A percentile compares a stretch with the other conserved stretches of the same genome.
These are phyloP conservation scores for Euzetes globulus DNA, from an alignment of 2,888 invertebrate species.

Conservation along the genomic window DNA sequence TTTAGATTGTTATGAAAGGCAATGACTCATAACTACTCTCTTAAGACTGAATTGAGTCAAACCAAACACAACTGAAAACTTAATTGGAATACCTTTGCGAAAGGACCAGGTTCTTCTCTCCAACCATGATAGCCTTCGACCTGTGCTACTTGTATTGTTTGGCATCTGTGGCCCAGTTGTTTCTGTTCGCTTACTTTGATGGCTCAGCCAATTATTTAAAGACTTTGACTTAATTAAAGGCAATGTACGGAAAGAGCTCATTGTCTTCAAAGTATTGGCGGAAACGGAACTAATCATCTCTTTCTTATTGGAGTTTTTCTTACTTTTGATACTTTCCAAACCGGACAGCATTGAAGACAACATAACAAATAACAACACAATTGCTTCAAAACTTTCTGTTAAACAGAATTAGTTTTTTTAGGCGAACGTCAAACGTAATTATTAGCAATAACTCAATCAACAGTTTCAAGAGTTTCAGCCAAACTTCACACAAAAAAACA, in stretches of 20 bases:
- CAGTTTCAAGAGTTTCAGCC: not conserved
- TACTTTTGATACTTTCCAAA: not conserved
- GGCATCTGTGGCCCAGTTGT: not conserved
- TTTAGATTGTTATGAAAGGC: too few species aligned
- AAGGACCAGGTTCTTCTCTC: constrained; percentile 7
- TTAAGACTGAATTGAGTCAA: not conserved
- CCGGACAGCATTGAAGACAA: constrained; percentile 13
- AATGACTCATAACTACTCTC: not conserved
- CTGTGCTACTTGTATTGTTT: not conserved
- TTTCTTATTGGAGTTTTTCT: not conserved
- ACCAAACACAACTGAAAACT: not conserved
- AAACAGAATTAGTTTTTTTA: not conserved
- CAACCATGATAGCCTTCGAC: not conserved
- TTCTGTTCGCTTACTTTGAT: too few species aligned
- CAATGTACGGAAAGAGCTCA: not conserved
- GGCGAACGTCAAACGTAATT: not conserved
- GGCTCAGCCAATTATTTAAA: not conserved
- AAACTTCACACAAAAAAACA: not conserved
- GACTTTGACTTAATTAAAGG: constrained; percentile 17
- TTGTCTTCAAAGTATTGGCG: not conserved
- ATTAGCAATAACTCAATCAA: not conserved
- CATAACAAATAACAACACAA: not conserved
- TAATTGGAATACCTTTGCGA: constrained; percentile 8
- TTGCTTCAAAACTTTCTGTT: not conserved
- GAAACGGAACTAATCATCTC: not conserved